Conservation (phyloP, 2,888 invertebrate genomes). For the Agriopis leucophaearia region DNA sequence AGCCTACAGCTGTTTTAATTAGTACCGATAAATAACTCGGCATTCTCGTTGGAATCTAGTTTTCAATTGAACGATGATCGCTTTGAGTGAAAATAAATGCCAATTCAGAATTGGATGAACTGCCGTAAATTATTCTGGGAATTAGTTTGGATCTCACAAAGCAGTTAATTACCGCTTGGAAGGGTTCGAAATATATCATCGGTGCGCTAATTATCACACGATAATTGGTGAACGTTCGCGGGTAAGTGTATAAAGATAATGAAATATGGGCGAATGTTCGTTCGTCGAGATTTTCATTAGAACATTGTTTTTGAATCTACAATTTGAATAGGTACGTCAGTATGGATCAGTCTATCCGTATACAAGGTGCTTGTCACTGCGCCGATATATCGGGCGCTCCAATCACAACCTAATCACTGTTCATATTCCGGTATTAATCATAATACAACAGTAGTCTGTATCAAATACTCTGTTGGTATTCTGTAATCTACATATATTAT, state of each 20-base stretch:
- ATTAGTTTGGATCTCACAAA: slow-evolving; percentile 25
- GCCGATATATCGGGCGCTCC: too few relatives aligned
- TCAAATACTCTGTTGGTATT: too few relatives aligned
- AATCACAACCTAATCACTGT: too few relatives aligned
- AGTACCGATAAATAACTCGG: slow-evolving; percentile 1
- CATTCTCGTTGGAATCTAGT: slow-evolving; percentile 4
- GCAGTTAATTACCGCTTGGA: slow-evolving; percentile 10
- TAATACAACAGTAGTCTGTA: too few relatives aligned
- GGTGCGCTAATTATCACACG: neutral
- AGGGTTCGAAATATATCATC: neutral
- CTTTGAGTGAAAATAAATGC: slow-evolving; percentile 19
- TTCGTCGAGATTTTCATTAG: neutral
- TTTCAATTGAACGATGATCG: slow-evolving; percentile 15
- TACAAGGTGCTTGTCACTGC: too few relatives aligned
- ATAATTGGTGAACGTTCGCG: neutral
- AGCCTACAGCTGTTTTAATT: slow-evolving; percentile 5
- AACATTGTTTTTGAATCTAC: neutral
- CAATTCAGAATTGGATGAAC: slow-evolving; percentile 4
- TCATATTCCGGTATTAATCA: too few relatives aligned
- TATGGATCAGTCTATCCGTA: neutral
- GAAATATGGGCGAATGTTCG: too few relatives aligned
- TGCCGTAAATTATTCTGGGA: slow-evolving; percentile 9
- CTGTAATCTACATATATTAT: too few relatives aligned
- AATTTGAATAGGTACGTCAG: neutral
- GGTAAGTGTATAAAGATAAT: too few relatives aligned